Conservation (phyloP, 2,113 vertebrate species). For the Spermophilus dauricus region DNA sequence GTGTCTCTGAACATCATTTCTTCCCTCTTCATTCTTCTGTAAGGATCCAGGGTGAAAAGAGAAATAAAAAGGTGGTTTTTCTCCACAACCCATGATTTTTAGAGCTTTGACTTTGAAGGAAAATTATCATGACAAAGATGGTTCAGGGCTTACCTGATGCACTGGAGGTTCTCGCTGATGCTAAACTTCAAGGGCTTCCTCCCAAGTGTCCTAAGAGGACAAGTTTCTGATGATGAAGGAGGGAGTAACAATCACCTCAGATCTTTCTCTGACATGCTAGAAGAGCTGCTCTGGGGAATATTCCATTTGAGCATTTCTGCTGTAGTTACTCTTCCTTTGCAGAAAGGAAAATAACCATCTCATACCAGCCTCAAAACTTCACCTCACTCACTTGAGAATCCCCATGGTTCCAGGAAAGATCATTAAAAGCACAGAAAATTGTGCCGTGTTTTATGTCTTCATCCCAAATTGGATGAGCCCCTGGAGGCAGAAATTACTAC, state of each 20-base stretch:
- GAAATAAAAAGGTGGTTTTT: neutral
- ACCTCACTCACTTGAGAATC: neutral
- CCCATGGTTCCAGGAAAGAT: neutral
- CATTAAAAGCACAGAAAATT: neutral
- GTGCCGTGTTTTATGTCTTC: neutral
- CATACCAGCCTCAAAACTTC: neutral
- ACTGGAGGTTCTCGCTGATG: neutral
- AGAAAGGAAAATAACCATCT: neutral
- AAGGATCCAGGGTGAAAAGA: neutral
- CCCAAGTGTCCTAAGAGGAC: neutral
- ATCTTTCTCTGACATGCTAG: neutral
- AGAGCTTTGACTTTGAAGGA: neutral
- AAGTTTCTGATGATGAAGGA: neutral
- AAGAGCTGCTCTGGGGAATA: neutral
- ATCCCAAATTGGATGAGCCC: neutral
- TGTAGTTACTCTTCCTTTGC: neutral
- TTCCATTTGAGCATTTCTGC: neutral
- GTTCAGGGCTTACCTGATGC: neutral
- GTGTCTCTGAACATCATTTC: neutral
- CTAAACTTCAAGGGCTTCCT: neutral
- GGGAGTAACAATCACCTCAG: accelerated
- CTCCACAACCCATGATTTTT: neutral
- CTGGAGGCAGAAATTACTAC: neutral
- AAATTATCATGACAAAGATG: neutral
- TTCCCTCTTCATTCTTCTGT: neutral